Evolutionary conservation across 30 jellyfish, hydroid and myxozoan genomes (phyloP).

Genomic region (Aurelia aurita complex sp. Pacific): DNA sequence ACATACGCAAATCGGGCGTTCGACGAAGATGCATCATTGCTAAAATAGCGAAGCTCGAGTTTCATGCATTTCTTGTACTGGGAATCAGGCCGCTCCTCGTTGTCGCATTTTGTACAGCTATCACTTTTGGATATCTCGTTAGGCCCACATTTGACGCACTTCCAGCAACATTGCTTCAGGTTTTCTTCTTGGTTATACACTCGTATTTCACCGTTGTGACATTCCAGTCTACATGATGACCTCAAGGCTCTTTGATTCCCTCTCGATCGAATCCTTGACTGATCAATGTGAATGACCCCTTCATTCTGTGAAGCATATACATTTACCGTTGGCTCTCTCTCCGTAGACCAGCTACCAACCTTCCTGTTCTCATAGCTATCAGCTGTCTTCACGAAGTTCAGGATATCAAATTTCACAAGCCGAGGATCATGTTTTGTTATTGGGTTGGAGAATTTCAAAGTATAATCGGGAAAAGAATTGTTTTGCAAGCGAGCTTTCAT

Average conservation of each 20-base stretch:
- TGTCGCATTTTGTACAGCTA: constrained; percentile 66
- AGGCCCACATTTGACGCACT: constrained; percentile 61
- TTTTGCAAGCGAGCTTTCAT: constrained; percentile 5
- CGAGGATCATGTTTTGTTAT: constrained; percentile 21
- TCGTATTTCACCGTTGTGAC: constrained; percentile 54
- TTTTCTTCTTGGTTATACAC: constrained; percentile 7
- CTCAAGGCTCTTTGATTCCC: not conserved
- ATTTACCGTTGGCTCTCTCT: constrained; percentile 1
- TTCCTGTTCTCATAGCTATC: constrained; percentile 19
- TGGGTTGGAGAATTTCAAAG: constrained; percentile 57
- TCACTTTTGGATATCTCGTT: constrained; percentile 62
- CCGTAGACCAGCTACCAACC: constrained; percentile 43
- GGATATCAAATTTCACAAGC: constrained; percentile 55
- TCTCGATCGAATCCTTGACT: constrained; percentile 13
- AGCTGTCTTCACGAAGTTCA: constrained; percentile 13
- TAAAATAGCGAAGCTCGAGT: constrained; percentile 49
- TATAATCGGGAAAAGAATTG: constrained; percentile 69
- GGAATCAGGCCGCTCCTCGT: constrained; percentile 44
- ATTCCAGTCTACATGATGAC: constrained; percentile 70
- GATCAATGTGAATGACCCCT: not conserved
- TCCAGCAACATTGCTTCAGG: constrained; percentile 80
- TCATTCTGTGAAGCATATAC: not conserved
- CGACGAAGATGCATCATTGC: not conserved
- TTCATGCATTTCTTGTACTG: constrained; percentile 25
- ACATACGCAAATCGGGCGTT: constrained; percentile 23